Evolutionary conservation across 30 jellyfish, hydroid and myxozoan genomes (phyloP), one percentile per base, ranked within the genome.

Genomic region (Euphysa ruthae): DNA sequence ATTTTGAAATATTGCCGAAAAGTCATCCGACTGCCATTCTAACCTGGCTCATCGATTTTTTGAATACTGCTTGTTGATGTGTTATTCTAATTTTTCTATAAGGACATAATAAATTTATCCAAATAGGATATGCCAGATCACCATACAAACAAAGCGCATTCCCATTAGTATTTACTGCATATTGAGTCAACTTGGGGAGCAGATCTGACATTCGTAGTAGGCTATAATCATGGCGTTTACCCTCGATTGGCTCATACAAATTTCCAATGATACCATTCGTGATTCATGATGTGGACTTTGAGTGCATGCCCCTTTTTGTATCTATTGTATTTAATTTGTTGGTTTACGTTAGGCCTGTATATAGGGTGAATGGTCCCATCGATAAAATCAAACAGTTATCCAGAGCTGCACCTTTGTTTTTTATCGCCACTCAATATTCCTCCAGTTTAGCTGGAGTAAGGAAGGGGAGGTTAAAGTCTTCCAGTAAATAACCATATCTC

Each of bases 221-320:
- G 74, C 74, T 61, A 42, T 32, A 61, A 33, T 61, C 28, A 61
- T 27, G 74, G 33, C 70, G 63, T 34, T 61, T 61, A 0, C 74
- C 74, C 63, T 61, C 72, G 33, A 61, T 20, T 29, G 4, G 71
- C 0, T 63, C 74, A 61, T 19, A 61, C 0, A 61, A 4, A 61
- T 0, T 61, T 29, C 63, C 74, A 61, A 28, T 35, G 0, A 61
- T 61, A 0, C 73, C 63, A 61, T 61, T 61, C 21, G 74, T 29
- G 20, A 61, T 1, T 43, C 2, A 61, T 1, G 18, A 29, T 61
- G 30, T 61, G 74, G 32, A 61, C 30, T 34, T 61, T 1, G 34
- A 61, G 74, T 29, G 74, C 79, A 66, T 66, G 78, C 49, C 35
- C 74, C 35, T 44, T 65, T 21, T 66, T 66, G 21, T 43, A 74